These are phyloP conservation scores for Ceratina japonica DNA, from an alignment of 1,140 invertebrate species.

Conservation along the genomic window DNA sequence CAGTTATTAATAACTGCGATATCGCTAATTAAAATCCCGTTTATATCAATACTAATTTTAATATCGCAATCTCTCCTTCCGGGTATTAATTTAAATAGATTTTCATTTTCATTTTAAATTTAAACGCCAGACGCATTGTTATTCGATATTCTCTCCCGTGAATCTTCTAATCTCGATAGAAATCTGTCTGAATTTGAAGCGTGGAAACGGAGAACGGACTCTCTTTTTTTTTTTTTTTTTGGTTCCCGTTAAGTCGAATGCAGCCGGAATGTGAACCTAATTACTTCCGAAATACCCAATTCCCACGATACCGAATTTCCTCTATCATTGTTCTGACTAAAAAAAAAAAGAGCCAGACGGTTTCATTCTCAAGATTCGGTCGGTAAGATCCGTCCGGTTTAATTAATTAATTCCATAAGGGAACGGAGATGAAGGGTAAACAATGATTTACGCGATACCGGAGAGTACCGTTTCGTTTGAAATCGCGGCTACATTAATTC, in stretches of 20 bases:
- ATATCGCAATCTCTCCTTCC: too few species aligned
- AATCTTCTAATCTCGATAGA: too few species aligned
- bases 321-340: not conserved
- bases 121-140: too few species aligned
- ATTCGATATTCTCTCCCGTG: too few species aligned
- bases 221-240: not conserved
- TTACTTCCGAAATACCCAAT: slow-evolving; percentile 25
- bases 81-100: too few species aligned
- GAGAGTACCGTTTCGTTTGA: slow-evolving; percentile 14
- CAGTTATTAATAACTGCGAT: too few species aligned
- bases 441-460: not conserved
- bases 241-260: slow-evolving; percentile 47
- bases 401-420: slow-evolving; percentile 2
- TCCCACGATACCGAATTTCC: slow-evolving; percentile 33
- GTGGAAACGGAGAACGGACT: not conserved
- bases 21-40: too few species aligned
- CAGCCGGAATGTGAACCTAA: too few species aligned
- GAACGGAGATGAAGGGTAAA: slow-evolving; percentile 10
- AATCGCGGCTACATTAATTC: not conserved
- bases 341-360: not conserved
- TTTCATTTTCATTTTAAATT: too few species aligned
- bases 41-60: too few species aligned
- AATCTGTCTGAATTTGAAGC: too few species aligned
- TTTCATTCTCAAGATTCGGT: not conserved
- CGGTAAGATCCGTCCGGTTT: too few species aligned